Percentiles rank a stretch among this genome's conserved stretches.
Conservation (phyloP, 2,888 invertebrate genomes). For the Drosophila neonasuta region DNA sequence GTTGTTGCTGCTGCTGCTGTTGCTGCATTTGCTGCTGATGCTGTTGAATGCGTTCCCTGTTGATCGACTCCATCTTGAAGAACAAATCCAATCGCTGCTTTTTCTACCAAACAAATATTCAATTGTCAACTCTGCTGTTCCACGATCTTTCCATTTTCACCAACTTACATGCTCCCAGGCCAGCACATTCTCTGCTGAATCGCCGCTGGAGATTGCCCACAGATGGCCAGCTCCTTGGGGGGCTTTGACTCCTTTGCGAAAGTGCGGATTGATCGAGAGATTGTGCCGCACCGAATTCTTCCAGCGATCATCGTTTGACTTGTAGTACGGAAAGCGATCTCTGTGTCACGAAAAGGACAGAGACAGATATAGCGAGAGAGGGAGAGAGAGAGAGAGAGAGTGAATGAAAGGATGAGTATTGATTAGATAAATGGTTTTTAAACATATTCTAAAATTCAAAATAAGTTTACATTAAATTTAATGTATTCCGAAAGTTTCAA, state of each 20-base stretch:
- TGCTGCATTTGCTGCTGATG: constrained; percentile 73
- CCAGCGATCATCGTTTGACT: constrained; percentile 95
- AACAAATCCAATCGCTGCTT: constrained; percentile 84
- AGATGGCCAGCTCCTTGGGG: constrained; percentile 94
- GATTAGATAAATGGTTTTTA: neutral
- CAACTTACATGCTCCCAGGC: constrained; percentile 84
- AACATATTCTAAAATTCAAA: no score
- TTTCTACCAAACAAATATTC: constrained; percentile 78
- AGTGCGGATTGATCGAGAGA: constrained; percentile 95
- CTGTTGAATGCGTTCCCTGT: constrained; percentile 79
- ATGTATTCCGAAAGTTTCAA: no score
- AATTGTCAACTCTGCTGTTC: neutral
- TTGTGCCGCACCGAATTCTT: constrained; percentile 96
- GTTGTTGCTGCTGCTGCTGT: constrained; percentile 58
- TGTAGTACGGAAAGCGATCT: constrained; percentile 93
- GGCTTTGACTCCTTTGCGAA: constrained; percentile 92
- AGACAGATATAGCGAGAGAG: neutral
- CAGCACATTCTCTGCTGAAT: constrained; percentile 84
- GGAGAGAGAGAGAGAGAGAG: neutral
- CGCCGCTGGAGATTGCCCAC: constrained; percentile 91
- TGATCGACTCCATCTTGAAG: constrained; percentile 83
- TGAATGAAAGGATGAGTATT: neutral
- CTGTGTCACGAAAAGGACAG: constrained; percentile 82
- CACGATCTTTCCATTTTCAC: neutral
- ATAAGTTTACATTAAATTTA: no score